Base-by-base conservation (phyloP, 2,113 vertebrate species). In the Alethe diademata region DNA sequence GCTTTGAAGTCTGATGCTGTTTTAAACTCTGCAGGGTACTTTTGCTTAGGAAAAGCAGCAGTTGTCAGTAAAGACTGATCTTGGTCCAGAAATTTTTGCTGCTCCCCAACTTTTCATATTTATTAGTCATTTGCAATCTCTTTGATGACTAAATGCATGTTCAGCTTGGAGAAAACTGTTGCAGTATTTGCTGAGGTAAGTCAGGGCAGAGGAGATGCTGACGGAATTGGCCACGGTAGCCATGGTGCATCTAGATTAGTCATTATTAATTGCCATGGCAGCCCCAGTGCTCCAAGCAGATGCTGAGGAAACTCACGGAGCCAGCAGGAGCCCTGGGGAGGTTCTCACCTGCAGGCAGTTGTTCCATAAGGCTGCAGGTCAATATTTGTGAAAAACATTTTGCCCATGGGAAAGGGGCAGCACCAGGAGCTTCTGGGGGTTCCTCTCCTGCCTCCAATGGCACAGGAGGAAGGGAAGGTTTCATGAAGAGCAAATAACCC, bases 21-120 rank as follows among this genome's bases (percentile, higher is more conserved):
- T 93, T 83, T 73, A 79, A 95, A 86, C 90, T 82, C 78, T 36
- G 86, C 85, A 91, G 94, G 88, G 85, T 73, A 72, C 73, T 89
- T 84, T 60, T 6, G 1, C 64, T 91, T 58, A 61, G 79, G 36
- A 92, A 92, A 92, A 86, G 62, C 90, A 88, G 90, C 79, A 76
- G 66, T 81, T 95, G 87, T 95, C 91, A 84, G 87, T 28, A 73
- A 93, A 96, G 90, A 94, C 7, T 93, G 95, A 95, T 95, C 93
- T 93, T 29, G 29, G 73, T 89, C 92, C 90, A 92, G 93, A 86
- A 67, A 67, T 79, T 64, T 76, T 86, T 93, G 73, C 58, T 95
- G 78, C 67, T 74, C 81, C n/a, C 35, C 1, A 7, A 58, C 62
- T 90, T 84, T 75, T 78, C 50, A 31, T 80, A 84, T 86, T 78